Base-by-base conservation (phyloP, 2,113 vertebrate species). In the Platichthys flesus region DNA sequence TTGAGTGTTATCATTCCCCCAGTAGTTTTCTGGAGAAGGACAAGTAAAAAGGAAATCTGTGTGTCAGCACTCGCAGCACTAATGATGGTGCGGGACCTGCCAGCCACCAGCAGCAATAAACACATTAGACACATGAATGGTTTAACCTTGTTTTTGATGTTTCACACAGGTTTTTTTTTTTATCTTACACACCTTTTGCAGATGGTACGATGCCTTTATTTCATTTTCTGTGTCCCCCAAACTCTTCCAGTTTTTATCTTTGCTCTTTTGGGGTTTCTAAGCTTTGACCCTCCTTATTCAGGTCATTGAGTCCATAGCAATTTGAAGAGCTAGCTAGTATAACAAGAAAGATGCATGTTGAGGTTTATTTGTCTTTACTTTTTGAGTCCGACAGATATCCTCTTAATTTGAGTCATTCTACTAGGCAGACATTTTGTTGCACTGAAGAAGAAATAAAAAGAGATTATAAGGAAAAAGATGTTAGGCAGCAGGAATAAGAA, bases 271-370 rank as follows among this genome's bases (percentile, higher is more conserved):
- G 65, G 62, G 47, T 80, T 90, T 84, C 52, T 42, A 57, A 56
- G 62, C 89, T 93, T 92, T 91, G 87, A 90, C 87, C 84, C 86
- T 74, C 35, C 42, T 88, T 90, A 88, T 93, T 92, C 90, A 88
- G 91, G 82, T 82, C 91, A 88, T 54, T 83, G 73, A 81, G 85
- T 84, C 81, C 68, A 60, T 58, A 76, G 26, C 59, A 82, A 81
- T 91, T 89, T 93, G 81, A 93, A 85, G 82, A 88, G 77, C 55
- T 57, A 16, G 60, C 40, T 75, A 15, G 37, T 81, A 66, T 74
- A 89, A 89, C 77, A 81, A 76, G 82, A 61, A 86, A 42, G 65
- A 61, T 47, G 12, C 59, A 70, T 72, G 64, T 81, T 71, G 9
- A 73, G 51, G 45, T 64, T 79, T 21, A 74, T 49, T 67, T 52